A percentile compares a stretch with the other conserved stretches of the same genome.
Evolutionary conservation across 1,140 invertebrate genomes (phyloP).

Genomic region (Conus betulinus): DNA sequence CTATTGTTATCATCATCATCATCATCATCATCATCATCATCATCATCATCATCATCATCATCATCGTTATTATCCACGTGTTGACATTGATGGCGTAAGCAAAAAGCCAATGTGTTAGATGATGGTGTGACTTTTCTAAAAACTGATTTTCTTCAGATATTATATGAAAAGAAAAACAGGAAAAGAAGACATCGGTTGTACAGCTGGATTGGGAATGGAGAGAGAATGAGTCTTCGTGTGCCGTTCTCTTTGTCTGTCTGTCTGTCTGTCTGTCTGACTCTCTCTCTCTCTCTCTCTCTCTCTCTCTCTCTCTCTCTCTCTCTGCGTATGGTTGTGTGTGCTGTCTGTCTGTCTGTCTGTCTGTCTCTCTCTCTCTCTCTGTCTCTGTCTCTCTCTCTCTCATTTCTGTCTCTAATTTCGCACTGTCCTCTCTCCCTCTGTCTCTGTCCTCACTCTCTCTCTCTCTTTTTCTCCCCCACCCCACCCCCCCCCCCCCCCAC

Average conservation of each 20-base stretch:
- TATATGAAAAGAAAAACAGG: no score
- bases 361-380: background rate
- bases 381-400: background rate
- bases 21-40: no score
- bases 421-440: background rate
- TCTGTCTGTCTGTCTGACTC: constrained; percentile 8
- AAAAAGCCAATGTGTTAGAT: background rate
- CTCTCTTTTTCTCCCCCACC: no score
- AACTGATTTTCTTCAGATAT: background rate
- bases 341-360: constrained; percentile 2
- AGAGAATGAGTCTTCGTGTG: background rate
- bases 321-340: background rate
- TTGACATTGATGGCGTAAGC: no score
- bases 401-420: no score
- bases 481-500: no score
- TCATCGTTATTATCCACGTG: no score
- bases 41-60: no score
- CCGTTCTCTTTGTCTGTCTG: constrained; percentile 4
- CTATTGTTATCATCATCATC: no score
- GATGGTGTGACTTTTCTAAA: background rate
- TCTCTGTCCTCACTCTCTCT: no score
- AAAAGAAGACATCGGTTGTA: no score
- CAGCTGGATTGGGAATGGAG: background rate
- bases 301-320: constrained; percentile 11
- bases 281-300: background rate